These are phyloP conservation scores for Meriones psammophilus DNA, from an alignment of 2,797 vertebrate genomes.

Conservation along the genomic window DNA sequence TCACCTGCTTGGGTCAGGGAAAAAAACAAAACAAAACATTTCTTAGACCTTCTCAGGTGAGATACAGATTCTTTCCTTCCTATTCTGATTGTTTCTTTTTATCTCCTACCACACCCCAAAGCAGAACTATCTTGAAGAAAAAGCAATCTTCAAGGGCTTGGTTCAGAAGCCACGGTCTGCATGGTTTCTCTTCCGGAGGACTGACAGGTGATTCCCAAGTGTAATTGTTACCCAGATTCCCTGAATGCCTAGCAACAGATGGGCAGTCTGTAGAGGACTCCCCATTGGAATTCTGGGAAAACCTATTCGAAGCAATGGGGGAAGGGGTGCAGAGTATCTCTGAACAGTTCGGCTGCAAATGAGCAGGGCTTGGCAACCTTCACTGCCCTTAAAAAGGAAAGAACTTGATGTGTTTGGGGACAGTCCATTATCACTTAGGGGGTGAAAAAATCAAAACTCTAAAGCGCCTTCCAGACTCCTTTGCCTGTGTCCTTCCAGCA, in stretches of 20 bases:
- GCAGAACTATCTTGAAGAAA: conserved; percentile 48
- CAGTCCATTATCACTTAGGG: conserved; percentile 68
- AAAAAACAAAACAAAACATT: conserved; percentile 13
- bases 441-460: conserved; percentile 58
- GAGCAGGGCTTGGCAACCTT: conserved; percentile 74
- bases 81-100: conserved; percentile 23
- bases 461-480: conserved; percentile 57
- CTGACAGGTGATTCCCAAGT: conserved; percentile 84
- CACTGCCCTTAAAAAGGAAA: conserved; percentile 81
- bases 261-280: conserved; percentile 79
- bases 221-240: conserved; percentile 81
- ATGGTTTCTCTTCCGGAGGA: conserved; percentile 75
- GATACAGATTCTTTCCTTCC: not conserved
- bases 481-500: conserved; percentile 72
- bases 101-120: conserved; percentile 54
- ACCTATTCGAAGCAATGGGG: conserved; percentile 80
- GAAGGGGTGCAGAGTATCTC: conserved; percentile 64
- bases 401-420: conserved; percentile 73
- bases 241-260: conserved; percentile 82
- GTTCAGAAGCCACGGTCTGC: not conserved
- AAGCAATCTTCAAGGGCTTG: conserved; percentile 64
- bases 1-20: not conserved
- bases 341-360: conserved; percentile 73
- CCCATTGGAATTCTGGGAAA: conserved; percentile 83
- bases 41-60: conserved; percentile 35